Evolutionary conservation across 2,797 vertebrate species (phyloP).

Genomic region (Botia kubotai): DNA sequence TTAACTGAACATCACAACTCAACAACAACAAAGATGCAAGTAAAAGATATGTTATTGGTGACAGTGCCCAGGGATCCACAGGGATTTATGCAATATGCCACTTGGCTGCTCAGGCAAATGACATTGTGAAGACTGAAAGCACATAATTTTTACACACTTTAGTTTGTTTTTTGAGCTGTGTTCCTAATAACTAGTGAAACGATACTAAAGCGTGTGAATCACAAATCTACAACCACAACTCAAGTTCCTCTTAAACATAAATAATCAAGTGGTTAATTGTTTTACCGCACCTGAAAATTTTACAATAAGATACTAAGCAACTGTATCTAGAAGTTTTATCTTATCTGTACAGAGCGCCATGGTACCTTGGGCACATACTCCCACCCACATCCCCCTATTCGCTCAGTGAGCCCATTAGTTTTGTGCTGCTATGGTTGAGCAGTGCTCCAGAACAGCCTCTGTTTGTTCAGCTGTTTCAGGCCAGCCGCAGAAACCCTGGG

Average conservation of each 20-base stretch:
- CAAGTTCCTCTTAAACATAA: background rate
- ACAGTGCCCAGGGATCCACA: slow-evolving; percentile 4
- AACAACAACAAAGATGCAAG: slow-evolving; percentile 12
- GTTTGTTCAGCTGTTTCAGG: slow-evolving; percentile 84
- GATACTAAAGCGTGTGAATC: background rate
- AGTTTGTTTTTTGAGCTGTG: background rate
- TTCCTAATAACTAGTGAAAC: background rate
- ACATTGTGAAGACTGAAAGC: background rate
- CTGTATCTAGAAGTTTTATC: slow-evolving; percentile 35
- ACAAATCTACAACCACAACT: background rate
- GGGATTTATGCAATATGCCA: background rate
- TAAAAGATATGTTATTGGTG: slow-evolving; percentile 33
- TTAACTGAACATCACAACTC: slow-evolving; percentile 54
- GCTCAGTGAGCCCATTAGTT: slow-evolving; percentile 56
- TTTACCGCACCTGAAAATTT: background rate
- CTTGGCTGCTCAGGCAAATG: background rate
- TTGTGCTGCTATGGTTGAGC: slow-evolving; percentile 59
- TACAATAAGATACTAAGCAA: background rate
- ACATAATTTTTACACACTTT: slow-evolving; percentile 66
- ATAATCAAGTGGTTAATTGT: slow-evolving; percentile 4
- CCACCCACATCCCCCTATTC: slow-evolving; percentile 44
- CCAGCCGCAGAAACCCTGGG: slow-evolving; percentile 77
- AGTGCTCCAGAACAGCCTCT: slow-evolving; percentile 61
- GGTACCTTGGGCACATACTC: slow-evolving; percentile 28
- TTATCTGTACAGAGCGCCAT: slow-evolving; percentile 32